Percentiles rank a stretch among this genome's conserved stretches.
Conservation (phyloP, 2,888 invertebrate genomes). For the Synanthedon formicaeformis region DNA sequence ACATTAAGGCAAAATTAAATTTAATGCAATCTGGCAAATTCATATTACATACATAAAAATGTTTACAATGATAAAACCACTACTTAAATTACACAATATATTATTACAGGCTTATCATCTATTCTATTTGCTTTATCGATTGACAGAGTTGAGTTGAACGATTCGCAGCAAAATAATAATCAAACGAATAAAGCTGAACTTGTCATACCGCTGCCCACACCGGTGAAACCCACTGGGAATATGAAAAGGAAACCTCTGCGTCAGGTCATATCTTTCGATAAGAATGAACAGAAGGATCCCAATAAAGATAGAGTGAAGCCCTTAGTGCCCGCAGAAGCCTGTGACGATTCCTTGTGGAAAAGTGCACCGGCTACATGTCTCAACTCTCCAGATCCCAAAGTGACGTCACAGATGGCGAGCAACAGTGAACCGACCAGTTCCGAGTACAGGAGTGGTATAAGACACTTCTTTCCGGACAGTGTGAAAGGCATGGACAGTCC, state of each 20-base stretch:
- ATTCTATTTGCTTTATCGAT: slow-evolving; percentile 94
- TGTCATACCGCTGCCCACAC: slow-evolving; percentile 77
- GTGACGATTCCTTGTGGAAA: slow-evolving; percentile 41
- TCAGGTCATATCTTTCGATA: slow-evolving; percentile 66
- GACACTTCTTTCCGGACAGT: slow-evolving; percentile 62
- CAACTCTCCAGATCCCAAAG: slow-evolving; percentile 68
- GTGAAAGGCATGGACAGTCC: slow-evolving; percentile 58
- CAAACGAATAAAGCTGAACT: slow-evolving; percentile 71
- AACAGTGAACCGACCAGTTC: slow-evolving; percentile 60
- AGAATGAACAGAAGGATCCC: slow-evolving; percentile 36
- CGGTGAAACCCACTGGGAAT: slow-evolving; percentile 61
- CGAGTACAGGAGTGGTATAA: slow-evolving; percentile 43
- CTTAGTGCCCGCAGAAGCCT: slow-evolving; percentile 16
- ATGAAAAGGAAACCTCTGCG: slow-evolving; percentile 53
- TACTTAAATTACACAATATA: slow-evolving; percentile 1
- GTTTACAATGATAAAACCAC: not conserved
- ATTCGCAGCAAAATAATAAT: slow-evolving; percentile 57
- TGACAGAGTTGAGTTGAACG: slow-evolving; percentile 85
- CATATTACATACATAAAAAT: too few species aligned
- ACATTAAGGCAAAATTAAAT: too few species aligned
- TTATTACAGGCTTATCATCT: slow-evolving; percentile 80
- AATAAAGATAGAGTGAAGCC: slow-evolving; percentile 20
- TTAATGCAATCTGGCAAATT: too few species aligned
- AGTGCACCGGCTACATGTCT: slow-evolving; percentile 75
- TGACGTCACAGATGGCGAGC: slow-evolving; percentile 34